phyloP scores from a whole-genome alignment of 2,113 vertebrate species.

The Ranitomeya imitator region DNA sequence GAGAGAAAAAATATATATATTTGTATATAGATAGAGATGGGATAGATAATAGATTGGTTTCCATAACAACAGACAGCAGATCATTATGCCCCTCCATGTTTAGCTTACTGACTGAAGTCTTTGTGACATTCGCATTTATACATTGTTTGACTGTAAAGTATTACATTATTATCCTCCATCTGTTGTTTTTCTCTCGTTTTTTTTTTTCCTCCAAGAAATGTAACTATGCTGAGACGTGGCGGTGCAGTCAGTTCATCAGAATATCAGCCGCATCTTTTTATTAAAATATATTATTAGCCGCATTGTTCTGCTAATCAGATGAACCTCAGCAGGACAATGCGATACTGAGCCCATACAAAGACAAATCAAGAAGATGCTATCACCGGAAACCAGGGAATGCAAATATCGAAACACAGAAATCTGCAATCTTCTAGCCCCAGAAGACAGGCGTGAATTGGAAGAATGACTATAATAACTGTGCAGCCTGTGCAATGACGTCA shows the following conservation, averaged over 20 bases:
- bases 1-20: not conserved
- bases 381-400: not conserved
- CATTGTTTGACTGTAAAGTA: slow-evolving; percentile 37
- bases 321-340: not conserved
- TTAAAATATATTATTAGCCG: slow-evolving; percentile 40
- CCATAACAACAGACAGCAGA: slow-evolving; percentile 29
- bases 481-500: not conserved
- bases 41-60: slow-evolving; percentile 20
- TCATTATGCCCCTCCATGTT: slow-evolving; percentile 13
- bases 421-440: not conserved
- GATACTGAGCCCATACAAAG: not conserved
- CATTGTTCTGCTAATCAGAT: slow-evolving; percentile 14
- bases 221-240: not conserved
- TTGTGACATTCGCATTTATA: slow-evolving; percentile 23
- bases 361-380: not conserved
- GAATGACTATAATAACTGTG: not conserved
- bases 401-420: not conserved
- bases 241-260: slow-evolving; percentile 57
- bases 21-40: not conserved
- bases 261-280: slow-evolving; percentile 52
- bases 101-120: not conserved
- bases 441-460: not conserved
- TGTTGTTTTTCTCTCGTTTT: not conserved
- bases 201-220: not conserved
- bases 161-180: not conserved